phyloP scores from a whole-genome alignment of 2,888 invertebrate species.

The Microplitis manilae region DNA sequence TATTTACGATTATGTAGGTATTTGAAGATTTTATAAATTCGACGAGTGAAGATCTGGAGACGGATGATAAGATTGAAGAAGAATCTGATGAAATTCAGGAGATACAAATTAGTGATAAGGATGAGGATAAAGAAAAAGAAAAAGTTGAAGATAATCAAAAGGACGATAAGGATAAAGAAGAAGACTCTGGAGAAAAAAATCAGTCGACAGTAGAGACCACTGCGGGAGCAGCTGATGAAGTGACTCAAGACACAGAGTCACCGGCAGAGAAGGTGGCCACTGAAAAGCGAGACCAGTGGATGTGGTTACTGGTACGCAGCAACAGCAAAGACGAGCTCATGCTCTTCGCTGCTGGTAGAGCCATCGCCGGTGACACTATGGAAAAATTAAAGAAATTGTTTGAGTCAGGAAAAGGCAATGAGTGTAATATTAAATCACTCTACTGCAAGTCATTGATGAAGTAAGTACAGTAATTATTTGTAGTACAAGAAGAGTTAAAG shows the following conservation, averaged over 20 bases:
- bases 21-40: constrained; percentile 68
- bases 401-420: constrained; percentile 64
- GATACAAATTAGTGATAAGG: not conserved
- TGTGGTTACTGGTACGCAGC: constrained; percentile 65
- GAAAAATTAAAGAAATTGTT: constrained; percentile 64
- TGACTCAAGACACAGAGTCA: constrained; percentile 27
- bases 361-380: constrained; percentile 62
- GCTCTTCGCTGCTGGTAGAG: constrained; percentile 68
- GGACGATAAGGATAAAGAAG: constrained; percentile 20
- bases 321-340: constrained; percentile 67
- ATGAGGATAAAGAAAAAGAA: not conserved
- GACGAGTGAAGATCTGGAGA: constrained; percentile 48
- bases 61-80: constrained; percentile 39
- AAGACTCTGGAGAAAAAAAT: constrained; percentile 34
- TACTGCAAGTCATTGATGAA: constrained; percentile 67
- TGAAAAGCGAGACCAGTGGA: constrained; percentile 54
- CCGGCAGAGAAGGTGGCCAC: not conserved
- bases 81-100: constrained; percentile 44
- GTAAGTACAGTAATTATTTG: constrained; percentile 53
- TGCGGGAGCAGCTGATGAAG: constrained; percentile 45
- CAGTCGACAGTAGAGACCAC: not conserved
- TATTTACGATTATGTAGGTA: constrained; percentile 54
- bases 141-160: constrained; percentile 17
- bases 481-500: not conserved
- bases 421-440: constrained; percentile 69